Base-by-base conservation (phyloP, 1,140 invertebrate species). In the Euura saliciscinereae region DNA sequence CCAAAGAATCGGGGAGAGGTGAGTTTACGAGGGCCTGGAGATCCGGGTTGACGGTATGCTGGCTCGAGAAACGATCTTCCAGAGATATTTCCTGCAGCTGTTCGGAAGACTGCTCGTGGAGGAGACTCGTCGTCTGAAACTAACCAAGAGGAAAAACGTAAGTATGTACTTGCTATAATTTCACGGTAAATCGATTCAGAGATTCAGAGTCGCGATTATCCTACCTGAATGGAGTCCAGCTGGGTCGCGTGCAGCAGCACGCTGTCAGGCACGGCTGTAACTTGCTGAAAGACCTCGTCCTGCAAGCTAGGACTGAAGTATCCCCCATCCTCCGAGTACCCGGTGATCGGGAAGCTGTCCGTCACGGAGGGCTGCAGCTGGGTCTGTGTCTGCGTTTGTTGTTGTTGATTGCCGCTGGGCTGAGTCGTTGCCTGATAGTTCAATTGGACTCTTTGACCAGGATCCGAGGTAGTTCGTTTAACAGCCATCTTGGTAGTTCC, bases 281-380 rank as follows among this genome's bases (percentile, higher is more conserved):
- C 92, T 77, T 92, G 94, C 75, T 94, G 89, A 76, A 92, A 95
- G 1, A 95, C 93, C 79, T 95, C 94, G 71, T 94, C 93, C 79
- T 93, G 92, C 43, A 94, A 84, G 74, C 90, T 91, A 2, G 93
- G 92, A 74, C 92, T 92, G 76, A 94, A 92, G 80, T 93, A 94
- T 43, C 91, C 92, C 68, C 86, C 88, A 68, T 93, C 92, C 69
- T 93, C 92, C 2, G 91, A 89, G 66, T 92, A 91, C 70, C 90
- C 91, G 5, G 89, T 86, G 81, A 91, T 85, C 3, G 89, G 84
- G 77, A 93, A 92, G 65, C 89, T 85, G 66, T 88, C 89, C 44
- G 89, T 87, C 6, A 87, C 82, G 68, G 89, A 79, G 43, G 89
- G 83, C 76, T 91, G 89, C 80, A 91, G 90, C 74, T 90, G 89